Conservation (phyloP, 2,113 vertebrate species). For the Ploceus nigricollis region DNA sequence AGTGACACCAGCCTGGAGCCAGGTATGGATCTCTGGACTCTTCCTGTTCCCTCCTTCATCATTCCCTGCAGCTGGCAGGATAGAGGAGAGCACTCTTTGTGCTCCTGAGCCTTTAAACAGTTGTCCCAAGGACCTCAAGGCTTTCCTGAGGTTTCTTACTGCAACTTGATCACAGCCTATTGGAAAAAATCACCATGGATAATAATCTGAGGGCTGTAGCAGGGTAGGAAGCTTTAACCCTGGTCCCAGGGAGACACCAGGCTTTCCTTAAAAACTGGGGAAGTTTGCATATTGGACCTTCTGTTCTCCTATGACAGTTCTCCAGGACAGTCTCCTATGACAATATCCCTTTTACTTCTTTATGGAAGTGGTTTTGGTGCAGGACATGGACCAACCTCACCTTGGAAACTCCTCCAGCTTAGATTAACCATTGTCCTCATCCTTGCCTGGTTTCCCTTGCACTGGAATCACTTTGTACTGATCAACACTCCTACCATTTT, state of each 20-base stretch:
- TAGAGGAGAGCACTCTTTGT: neutral
- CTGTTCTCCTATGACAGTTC: neutral
- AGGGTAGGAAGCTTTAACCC: neutral
- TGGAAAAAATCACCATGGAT: neutral
- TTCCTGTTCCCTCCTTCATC: neutral
- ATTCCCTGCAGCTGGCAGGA: neutral
- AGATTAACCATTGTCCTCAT: neutral
- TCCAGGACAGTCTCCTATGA: neutral
- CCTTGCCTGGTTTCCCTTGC: neutral
- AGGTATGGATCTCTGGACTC: neutral
- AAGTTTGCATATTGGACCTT: neutral
- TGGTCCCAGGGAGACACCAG: neutral
- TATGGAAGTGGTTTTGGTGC: neutral
- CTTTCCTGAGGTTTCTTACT: neutral
- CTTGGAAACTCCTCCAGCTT: neutral
- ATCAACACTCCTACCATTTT: neutral
- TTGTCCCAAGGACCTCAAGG: neutral
- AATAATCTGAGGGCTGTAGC: neutral
- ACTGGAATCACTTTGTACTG: neutral
- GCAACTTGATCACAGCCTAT: neutral
- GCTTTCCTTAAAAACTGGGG: neutral
- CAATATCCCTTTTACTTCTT: neutral
- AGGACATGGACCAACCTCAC: neutral
- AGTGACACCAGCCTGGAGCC: neutral
- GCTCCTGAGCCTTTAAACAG: neutral